These are phyloP conservation scores for Sepiola atlantica DNA, from an alignment of 2,888 invertebrate genomes.

Conservation along the genomic window DNA sequence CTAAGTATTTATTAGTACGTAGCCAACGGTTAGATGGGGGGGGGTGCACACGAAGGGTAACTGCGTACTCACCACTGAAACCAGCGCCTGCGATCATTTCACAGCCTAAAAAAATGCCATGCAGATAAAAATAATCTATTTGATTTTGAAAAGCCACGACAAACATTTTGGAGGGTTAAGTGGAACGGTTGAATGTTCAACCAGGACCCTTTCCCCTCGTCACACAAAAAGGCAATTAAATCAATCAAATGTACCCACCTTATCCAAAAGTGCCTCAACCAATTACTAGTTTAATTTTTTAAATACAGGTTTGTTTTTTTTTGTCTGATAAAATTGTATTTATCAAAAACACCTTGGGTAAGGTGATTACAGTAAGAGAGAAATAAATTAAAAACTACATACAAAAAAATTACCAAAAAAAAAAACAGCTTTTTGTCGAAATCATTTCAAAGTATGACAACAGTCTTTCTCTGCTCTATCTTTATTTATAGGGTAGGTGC, in stretches of 20 bases:
- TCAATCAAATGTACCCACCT: background rate
- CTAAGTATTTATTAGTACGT: background rate
- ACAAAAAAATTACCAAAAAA: no score
- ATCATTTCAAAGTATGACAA: no score
- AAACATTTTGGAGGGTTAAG: background rate
- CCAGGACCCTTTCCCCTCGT: background rate
- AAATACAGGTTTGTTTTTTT: no score
- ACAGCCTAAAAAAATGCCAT: conserved; percentile 11
- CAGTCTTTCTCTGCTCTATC: no score
- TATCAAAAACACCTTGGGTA: no score
- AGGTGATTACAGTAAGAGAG: no score
- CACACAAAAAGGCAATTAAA: background rate
- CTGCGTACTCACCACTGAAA: background rate
- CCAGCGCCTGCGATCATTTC: background rate
- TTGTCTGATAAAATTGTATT: no score
- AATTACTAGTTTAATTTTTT: background rate
- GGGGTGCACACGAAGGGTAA: background rate
- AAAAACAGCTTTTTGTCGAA: no score
- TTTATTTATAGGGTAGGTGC: no score
- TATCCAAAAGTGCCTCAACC: background rate
- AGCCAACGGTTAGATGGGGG: background rate
- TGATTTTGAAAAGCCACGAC: background rate
- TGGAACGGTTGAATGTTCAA: background rate
- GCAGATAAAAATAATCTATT: background rate
- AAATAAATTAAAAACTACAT: no score